These are phyloP conservation scores for Turnix velox DNA, from an alignment of 2,113 vertebrate genomes.

Conservation along the genomic window DNA sequence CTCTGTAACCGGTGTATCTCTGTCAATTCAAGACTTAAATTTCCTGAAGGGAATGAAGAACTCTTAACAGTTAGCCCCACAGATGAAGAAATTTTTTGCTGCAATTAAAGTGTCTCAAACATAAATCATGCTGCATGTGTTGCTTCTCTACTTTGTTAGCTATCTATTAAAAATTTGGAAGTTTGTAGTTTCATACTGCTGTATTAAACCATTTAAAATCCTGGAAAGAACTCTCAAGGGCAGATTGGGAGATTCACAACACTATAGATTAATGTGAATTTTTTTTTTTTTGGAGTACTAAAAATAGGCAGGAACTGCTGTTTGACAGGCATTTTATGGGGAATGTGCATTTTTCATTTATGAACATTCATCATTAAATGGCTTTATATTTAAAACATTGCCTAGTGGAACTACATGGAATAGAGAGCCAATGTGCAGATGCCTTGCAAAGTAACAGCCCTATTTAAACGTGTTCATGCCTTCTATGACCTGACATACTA, in stretches of 20 bases:
- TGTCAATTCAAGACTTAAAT: background rate
- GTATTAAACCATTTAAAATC: background rate
- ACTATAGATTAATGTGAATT: constrained; percentile 8
- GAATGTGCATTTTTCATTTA: constrained; percentile 56
- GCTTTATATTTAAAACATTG: constrained; percentile 62
- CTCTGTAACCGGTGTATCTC: background rate
- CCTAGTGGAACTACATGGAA: constrained; percentile 39
- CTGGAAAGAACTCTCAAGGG: constrained; percentile 21
- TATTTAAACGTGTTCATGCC: constrained; percentile 28
- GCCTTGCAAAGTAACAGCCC: background rate
- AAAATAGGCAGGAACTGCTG: constrained; percentile 11
- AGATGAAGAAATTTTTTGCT: background rate
- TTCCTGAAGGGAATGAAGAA: constrained; percentile 24
- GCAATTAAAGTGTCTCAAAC: background rate
- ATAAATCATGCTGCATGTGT: background rate
- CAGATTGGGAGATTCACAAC: constrained; percentile 28
- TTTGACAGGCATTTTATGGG: constrained; percentile 29
- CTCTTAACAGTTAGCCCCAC: background rate
- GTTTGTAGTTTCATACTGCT: background rate
- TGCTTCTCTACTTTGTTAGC: background rate
- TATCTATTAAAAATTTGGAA: background rate
- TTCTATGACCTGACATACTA: constrained; percentile 35
- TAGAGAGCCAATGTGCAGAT: background rate
- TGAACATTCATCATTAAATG: constrained; percentile 54
- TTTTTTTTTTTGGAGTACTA: background rate